These are phyloP conservation scores for Enteromius argenteus DNA, from an alignment of 2,797 vertebrate species.

Conservation along the genomic window DNA sequence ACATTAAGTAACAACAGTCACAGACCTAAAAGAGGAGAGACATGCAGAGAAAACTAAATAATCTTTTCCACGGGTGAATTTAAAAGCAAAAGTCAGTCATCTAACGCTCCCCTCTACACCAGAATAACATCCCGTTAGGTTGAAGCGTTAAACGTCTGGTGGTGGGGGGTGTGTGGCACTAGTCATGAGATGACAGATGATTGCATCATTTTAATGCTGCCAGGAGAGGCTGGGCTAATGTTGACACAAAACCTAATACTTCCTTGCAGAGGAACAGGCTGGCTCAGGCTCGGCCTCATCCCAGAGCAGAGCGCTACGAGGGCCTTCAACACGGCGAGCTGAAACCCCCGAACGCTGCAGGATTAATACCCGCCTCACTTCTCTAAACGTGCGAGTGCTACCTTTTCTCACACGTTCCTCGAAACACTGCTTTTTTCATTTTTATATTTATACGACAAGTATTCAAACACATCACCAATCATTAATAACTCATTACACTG, in stretches of 20 bases:
- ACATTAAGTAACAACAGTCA: conserved; percentile 25
- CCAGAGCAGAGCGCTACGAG: conserved; percentile 10
- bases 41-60: neutral
- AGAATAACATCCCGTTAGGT: conserved; percentile 51
- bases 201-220: conserved; percentile 76
- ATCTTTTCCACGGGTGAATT: conserved; percentile 32
- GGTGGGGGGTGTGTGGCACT: conserved; percentile 61
- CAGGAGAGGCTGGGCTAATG: conserved; percentile 76
- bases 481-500: neutral
- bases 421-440: neutral
- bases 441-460: neutral
- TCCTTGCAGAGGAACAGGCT: conserved; percentile 76
- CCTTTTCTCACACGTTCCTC: neutral
- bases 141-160: conserved; percentile 51
- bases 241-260: conserved; percentile 85
- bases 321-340: conserved; percentile 26
- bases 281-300: conserved; percentile 26
- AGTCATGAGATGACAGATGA: conserved; percentile 77
- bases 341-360: conserved; percentile 70
- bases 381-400: neutral
- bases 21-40: conserved; percentile 2
- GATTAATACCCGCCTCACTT: conserved; percentile 68
- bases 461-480: neutral
- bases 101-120: conserved; percentile 10
- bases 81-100: conserved; percentile 19